Evolutionary conservation across 2,888 invertebrate genomes (phyloP).

Genomic region (Lasioglossum malachurum): DNA sequence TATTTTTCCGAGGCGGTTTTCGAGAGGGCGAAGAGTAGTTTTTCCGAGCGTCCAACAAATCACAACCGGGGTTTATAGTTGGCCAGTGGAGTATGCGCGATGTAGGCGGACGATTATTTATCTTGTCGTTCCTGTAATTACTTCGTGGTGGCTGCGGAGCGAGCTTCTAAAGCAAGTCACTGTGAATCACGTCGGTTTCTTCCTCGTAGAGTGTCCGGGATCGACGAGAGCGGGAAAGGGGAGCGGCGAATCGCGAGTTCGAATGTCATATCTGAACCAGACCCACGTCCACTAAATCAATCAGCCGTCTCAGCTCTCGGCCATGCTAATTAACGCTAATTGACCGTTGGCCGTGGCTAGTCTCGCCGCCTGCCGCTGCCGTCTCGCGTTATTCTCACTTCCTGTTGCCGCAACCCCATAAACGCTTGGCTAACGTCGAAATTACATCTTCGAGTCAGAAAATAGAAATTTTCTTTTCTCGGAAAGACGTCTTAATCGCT

Average conservation of each 20-base stretch:
- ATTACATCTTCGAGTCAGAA: background rate
- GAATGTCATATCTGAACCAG: constrained; percentile 43
- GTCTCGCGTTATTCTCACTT: constrained; percentile 10
- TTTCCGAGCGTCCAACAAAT: constrained; percentile 50
- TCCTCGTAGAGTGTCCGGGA: constrained; percentile 7
- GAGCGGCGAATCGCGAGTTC: constrained; percentile 44
- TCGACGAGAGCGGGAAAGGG: constrained; percentile 27
- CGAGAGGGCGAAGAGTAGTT: constrained; percentile 23
- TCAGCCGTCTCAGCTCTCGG: constrained; percentile 61
- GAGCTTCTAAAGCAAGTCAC: constrained; percentile 61
- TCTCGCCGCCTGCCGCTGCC: constrained; percentile 24
- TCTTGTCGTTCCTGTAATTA: constrained; percentile 71
- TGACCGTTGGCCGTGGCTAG: constrained; percentile 69
- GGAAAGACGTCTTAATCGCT: too few relatives aligned
- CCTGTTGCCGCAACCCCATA: background rate
- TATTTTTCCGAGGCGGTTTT: background rate
- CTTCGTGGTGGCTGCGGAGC: constrained; percentile 63
- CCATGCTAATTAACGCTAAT: constrained; percentile 77
- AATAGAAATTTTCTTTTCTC: too few relatives aligned
- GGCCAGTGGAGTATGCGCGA: constrained; percentile 49
- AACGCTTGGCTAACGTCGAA: background rate
- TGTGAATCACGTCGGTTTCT: constrained; percentile 65
- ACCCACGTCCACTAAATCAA: constrained; percentile 76
- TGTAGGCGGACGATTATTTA: constrained; percentile 73
- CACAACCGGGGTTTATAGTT: constrained; percentile 53